Base-by-base conservation (phyloP, 1,140 invertebrate genomes). In the Leucophenga varia region DNA sequence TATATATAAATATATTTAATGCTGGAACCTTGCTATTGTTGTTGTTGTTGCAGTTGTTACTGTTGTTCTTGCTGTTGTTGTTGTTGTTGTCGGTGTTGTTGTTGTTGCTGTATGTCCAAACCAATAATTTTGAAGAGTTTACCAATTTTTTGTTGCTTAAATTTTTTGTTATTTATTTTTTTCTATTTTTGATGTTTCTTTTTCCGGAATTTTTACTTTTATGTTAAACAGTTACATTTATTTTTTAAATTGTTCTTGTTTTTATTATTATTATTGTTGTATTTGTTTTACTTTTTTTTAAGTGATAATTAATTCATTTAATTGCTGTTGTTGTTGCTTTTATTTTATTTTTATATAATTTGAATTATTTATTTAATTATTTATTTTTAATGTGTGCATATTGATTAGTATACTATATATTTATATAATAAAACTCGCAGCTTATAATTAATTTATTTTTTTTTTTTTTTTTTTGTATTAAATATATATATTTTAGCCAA, bases 81-180 rank as follows among this genome's bases (percentile, higher is more conserved):
- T 19, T 8, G 36, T 9, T 38, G 36, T 30, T 38, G 59, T 60
- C 52, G 25, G 42, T 44, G 42, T 69, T 64, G 63, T 71, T n/a
- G n/a, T n/a, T n/a, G 64, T 71, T 71, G 67, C 67, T 54, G 47
- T 63, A 52, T 64, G 63, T 72, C 68, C 68, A 61, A 72, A 72
- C 68, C 68, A 72, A 72, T 72, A 72, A 72, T 72, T 72, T 72
- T 72, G 68, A 72, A 72, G 54, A 72, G 43, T 57, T 68, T 52
- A 60, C 59, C 63, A 71, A 72, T 72, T 72, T 69, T 47, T 71
- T 61, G 59, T 65, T 55, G 54, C 52, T 61, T 72, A 60, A 70
- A 70, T 68, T 72, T 42, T 72, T 72, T 53, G 51, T 50, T 48
- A 40, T 53, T 72, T 49, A n/a, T n/a, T 64, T 64, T 56, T 28